These are phyloP conservation scores for Aricia artaxerxes DNA, from an alignment of 2,888 invertebrate species.

Conservation along the genomic window DNA sequence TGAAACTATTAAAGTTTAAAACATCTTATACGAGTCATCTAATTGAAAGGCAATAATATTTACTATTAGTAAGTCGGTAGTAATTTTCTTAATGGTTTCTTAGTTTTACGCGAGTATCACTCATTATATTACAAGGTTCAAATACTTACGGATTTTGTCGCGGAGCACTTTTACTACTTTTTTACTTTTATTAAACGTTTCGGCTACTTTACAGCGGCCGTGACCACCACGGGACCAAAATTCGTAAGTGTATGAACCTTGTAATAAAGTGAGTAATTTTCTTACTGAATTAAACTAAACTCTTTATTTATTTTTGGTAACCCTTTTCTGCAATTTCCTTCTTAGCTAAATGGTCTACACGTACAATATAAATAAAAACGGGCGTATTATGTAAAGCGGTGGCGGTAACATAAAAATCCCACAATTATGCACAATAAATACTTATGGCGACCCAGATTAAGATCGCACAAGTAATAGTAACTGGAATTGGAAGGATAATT, in stretches of 20 bases:
- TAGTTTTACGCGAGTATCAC: too few relatives aligned
- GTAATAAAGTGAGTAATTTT: neutral
- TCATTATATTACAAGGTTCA: too few relatives aligned
- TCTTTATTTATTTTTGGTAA: neutral
- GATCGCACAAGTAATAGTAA: slow-evolving; percentile 50
- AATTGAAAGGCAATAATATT: neutral
- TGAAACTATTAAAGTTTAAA: neutral
- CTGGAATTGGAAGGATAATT: slow-evolving; percentile 57
- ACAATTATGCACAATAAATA: slow-evolving; percentile 36
- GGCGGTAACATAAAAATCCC: slow-evolving; percentile 26
- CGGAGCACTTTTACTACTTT: too few relatives aligned
- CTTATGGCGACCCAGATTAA: slow-evolving; percentile 35
- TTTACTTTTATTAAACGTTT: too few relatives aligned
- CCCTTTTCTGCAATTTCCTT: neutral
- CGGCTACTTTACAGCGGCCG: too few relatives aligned
- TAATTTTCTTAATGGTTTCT: neutral
- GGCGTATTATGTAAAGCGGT: neutral
- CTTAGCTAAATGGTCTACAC: neutral
- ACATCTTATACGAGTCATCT: neutral
- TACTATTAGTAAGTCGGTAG: neutral
- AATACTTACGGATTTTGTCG: too few relatives aligned
- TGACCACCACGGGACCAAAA: too few relatives aligned
- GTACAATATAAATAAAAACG: slow-evolving; percentile 3
- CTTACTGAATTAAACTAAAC: neutral
- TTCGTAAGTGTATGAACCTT: too few relatives aligned